Evolutionary conservation across 2,888 invertebrate species (phyloP).

Genomic region (Agrotis clavis): DNA sequence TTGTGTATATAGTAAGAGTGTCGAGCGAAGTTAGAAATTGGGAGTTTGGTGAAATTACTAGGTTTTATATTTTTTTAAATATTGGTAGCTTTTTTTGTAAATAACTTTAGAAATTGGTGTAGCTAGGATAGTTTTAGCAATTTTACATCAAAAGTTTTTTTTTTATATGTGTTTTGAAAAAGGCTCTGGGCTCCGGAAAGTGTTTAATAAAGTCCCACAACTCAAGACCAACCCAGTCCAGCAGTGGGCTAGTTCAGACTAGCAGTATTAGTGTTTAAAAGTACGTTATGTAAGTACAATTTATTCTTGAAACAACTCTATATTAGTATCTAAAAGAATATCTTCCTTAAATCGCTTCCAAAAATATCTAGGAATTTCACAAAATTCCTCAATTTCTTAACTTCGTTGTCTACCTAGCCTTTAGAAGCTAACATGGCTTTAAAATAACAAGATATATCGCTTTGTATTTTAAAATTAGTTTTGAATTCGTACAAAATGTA

Average conservation of each 20-base stretch:
- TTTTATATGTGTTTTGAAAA: background rate
- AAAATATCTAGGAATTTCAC: slow-evolving; percentile 23
- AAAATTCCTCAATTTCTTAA: slow-evolving; percentile 13
- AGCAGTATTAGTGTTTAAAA: background rate
- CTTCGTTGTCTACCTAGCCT: slow-evolving; percentile 34
- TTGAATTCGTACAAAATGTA: slow-evolving; percentile 42
- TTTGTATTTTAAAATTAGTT: slow-evolving; percentile 38
- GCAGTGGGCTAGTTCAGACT: too few species aligned
- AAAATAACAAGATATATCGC: slow-evolving; percentile 46
- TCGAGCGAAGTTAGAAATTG: slow-evolving; percentile 7
- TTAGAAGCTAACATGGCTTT: slow-evolving; percentile 57
- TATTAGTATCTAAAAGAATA: background rate
- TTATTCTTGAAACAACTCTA: slow-evolving; percentile 2
- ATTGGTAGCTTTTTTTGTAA: background rate
- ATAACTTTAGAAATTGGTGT: too few species aligned
- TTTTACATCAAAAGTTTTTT: too few species aligned
- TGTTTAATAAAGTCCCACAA: too few species aligned
- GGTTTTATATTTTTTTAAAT: slow-evolving; percentile 1
- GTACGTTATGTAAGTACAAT: slow-evolving; percentile 19
- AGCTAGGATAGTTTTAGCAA: too few species aligned
- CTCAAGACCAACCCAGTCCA: too few species aligned
- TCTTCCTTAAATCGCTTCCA: background rate
- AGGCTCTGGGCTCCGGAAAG: too few species aligned
- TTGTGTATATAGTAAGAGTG: slow-evolving; percentile 48
- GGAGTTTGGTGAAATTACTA: slow-evolving; percentile 31